phyloP scores from a whole-genome alignment of 2,888 invertebrate species.

The Ophion ellenae region DNA sequence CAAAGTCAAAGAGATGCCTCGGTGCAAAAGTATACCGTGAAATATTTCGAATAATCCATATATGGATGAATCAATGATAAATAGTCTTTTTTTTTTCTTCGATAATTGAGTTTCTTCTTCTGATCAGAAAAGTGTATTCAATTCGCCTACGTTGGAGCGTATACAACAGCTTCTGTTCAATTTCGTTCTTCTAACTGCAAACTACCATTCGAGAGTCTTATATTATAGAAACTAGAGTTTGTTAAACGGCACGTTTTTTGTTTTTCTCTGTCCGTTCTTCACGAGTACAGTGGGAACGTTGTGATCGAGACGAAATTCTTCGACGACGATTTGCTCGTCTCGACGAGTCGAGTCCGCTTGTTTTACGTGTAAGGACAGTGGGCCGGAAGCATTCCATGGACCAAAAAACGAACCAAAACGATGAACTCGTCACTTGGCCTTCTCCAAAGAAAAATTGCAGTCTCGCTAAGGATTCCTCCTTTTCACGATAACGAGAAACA shows the following conservation, averaged over 20 bases:
- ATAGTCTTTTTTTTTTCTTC: too few species aligned
- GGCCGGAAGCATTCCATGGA: constrained; percentile 35
- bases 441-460: not conserved
- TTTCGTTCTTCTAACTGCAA: not conserved
- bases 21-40: too few species aligned
- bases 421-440: constrained; percentile 2
- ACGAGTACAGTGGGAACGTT: constrained; percentile 92
- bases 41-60: too few species aligned
- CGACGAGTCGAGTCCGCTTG: constrained; percentile 96
- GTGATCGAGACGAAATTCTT: constrained; percentile 98
- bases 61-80: too few species aligned
- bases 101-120: too few species aligned
- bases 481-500: not conserved
- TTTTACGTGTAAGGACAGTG: constrained; percentile 93
- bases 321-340: constrained; percentile 96
- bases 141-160: not conserved
- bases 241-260: not conserved
- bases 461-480: not conserved
- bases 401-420: constrained; percentile 51
- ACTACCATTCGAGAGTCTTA: not conserved
- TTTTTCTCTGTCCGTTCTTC: constrained; percentile 34
- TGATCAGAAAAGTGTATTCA: too few species aligned
- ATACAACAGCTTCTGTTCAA: not conserved
- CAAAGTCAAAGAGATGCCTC: too few species aligned
- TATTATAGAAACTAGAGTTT: not conserved